Base-by-base conservation (phyloP, 2,113 vertebrate genomes). In the Rhombomys opimus region DNA sequence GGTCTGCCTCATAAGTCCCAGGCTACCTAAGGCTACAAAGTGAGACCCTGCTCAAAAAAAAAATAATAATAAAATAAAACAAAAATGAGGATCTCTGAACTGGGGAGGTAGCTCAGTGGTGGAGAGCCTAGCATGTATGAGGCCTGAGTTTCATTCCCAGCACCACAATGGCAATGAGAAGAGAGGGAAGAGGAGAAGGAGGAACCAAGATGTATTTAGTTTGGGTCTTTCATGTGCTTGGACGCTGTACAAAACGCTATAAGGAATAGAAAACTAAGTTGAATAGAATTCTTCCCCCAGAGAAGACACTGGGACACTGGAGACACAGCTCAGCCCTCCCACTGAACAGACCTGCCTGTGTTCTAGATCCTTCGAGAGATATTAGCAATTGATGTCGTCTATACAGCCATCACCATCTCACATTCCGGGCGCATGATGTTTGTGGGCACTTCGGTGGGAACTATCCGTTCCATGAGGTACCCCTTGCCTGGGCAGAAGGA, bases 401-500 rank as follows among this genome's bases (percentile, higher is more conserved):
- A 99, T 87, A 99, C 99, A 0, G 97, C 99, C 1, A 65, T 99
- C 0, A 98, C 98, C 63, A 98, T 99, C 96, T 99, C 99, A 50
- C 99, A 96, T 86, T 99, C 99, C 0, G 99, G 99, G 0, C 98
- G 98, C 80, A 98, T 99, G 70, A 77, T 99, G 73, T 99, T 99
- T 97, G 98, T 99, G 32, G 99, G 99, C n/a, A 99, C 99, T 0
- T 98, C 99, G 0, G 88, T 97, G 82, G 99, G 99, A 27, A 99
- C 99, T 18, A 96, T 99, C 80, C 99, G 99, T 95, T 97, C 99
- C 9, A 98, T 99, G 98, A 99, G 99, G 96, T 99, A 99, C 97
- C 99, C 99, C 0, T 97, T 99, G 91, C 98, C 99, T 87, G 30
- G 97, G 80, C 98, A 99, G 38, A 99, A 97, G 91, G 99, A 99